phyloP scores from a whole-genome alignment of 2,797 vertebrate genomes.

The Spinus olivaceus region DNA sequence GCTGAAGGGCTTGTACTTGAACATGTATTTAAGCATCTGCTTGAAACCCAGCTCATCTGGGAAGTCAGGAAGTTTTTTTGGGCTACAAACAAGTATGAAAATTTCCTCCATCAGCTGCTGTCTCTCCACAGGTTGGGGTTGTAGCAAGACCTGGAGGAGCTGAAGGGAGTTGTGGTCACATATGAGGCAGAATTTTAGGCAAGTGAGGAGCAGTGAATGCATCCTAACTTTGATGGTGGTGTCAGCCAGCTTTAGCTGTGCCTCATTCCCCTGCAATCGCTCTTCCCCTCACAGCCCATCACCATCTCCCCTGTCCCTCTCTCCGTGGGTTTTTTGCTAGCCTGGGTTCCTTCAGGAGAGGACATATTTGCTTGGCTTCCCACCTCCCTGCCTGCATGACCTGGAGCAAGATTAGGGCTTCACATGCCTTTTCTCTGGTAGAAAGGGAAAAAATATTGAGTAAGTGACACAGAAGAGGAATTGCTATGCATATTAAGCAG shows the following conservation, averaged over 20 bases:
- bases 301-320: not conserved
- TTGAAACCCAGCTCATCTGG: not conserved
- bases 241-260: not conserved
- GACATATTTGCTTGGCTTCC: not conserved
- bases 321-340: not conserved
- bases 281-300: not conserved
- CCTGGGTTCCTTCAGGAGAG: not conserved
- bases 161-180: not conserved
- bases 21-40: not conserved
- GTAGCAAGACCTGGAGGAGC: not conserved
- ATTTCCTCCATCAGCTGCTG: not conserved
- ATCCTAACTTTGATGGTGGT: not conserved
- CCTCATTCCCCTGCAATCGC: not conserved
- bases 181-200: not conserved
- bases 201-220: not conserved
- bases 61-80: not conserved
- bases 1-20: not conserved
- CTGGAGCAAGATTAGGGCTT: not conserved
- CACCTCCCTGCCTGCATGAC: not conserved
- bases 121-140: not conserved
- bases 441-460: slow-evolving; percentile 57
- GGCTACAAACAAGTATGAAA: not conserved
- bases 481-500: slow-evolving; percentile 52
- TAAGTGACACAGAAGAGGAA: slow-evolving; percentile 60
- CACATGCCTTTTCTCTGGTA: not conserved